Percentiles rank a stretch among this genome's conserved stretches.
Evolutionary conservation across 2,888 invertebrate genomes (phyloP).

Genomic region (Andrena praecox): DNA sequence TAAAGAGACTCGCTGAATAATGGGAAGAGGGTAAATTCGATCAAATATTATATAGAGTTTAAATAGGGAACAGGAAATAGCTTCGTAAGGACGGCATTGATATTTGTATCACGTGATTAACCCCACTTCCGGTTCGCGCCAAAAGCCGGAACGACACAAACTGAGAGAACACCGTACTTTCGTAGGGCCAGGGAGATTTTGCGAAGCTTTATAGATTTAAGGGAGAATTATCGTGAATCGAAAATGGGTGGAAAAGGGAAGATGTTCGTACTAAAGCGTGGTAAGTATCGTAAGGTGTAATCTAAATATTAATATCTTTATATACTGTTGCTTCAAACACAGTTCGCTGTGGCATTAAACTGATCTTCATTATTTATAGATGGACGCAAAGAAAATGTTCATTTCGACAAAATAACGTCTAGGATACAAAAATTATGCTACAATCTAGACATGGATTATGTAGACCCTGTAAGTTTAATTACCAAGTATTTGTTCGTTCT

Average conservation of each 20-base stretch:
- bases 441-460: constrained; percentile 97
- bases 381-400: constrained; percentile 96
- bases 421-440: constrained; percentile 98
- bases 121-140: constrained; percentile 71
- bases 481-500: not conserved
- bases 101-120: constrained; percentile 18
- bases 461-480: constrained; percentile 92
- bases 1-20: no score
- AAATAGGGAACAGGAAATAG: not conserved
- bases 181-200: not conserved
- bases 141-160: constrained; percentile 50
- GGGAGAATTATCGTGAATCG: not conserved
- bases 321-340: not conserved
- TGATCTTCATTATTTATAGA: constrained; percentile 83
- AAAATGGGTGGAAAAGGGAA: constrained; percentile 78
- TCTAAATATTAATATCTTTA: not conserved
- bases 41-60: not conserved
- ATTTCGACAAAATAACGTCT: constrained; percentile 99
- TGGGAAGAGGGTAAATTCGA: no score
- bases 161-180: not conserved
- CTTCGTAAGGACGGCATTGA: not conserved
- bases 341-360: not conserved
- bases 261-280: constrained; percentile 83
- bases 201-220: not conserved
- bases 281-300: constrained; percentile 45